A percentile compares a stretch with the other conserved stretches of the same genome.
phyloP scores from a whole-genome alignment of 1,140 invertebrate genomes.

The Eurosta solidaginis region DNA sequence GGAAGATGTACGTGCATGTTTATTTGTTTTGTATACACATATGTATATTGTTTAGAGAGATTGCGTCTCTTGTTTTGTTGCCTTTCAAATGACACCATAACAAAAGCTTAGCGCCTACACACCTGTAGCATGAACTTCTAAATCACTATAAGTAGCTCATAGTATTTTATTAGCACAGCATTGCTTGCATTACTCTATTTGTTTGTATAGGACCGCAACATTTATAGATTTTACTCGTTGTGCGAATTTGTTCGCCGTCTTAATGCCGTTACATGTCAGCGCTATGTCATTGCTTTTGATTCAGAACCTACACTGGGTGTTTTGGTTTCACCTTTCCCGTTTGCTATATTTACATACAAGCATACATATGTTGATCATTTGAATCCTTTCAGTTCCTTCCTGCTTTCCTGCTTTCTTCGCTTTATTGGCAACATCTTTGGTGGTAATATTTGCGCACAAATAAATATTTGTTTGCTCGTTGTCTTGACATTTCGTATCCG shows the following conservation, averaged over 20 bases:
- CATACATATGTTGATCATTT: neutral
- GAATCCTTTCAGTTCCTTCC: neutral
- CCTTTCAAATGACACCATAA: no score
- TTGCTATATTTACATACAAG: no score
- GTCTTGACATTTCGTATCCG: neutral
- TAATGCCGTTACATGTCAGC: neutral
- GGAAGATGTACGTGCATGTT: neutral
- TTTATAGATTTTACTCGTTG: neutral
- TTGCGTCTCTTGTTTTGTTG: no score
- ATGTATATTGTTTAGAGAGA: no score
- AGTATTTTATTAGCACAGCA: no score
- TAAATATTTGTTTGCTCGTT: constrained; percentile 54
- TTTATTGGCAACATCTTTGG: neutral
- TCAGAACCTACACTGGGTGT: neutral
- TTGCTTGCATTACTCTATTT: no score
- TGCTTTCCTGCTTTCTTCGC: neutral
- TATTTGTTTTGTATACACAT: neutral
- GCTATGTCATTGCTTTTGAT: neutral
- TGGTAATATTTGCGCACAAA: constrained; percentile 52
- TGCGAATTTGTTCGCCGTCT: neutral
- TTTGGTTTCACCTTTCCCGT: neutral
- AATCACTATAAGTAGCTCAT: neutral
- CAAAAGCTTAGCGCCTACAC: no score
- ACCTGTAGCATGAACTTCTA: no score
- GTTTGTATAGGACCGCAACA: no score